A percentile compares a stretch with the other conserved stretches of the same genome.
Conservation (phyloP, 2,113 vertebrate species). For the Dromiciops gliroides region DNA sequence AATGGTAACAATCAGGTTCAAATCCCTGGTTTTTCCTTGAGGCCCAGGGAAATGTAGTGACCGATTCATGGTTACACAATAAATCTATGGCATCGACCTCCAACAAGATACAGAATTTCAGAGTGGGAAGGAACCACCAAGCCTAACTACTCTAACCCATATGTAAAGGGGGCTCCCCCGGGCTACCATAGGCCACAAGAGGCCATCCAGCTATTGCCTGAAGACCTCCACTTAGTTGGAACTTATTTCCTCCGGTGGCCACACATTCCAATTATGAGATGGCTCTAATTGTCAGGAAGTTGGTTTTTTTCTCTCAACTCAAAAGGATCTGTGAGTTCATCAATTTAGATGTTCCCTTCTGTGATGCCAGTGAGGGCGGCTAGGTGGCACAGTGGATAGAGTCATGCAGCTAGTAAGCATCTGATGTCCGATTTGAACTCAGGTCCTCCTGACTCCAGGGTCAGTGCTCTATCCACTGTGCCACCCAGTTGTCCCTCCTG, state of each 20-base stretch:
- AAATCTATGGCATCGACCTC: background rate
- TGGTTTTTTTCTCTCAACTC: background rate
- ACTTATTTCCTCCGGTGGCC: too few relatives aligned
- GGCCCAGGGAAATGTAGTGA: background rate
- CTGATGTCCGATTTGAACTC: too few relatives aligned
- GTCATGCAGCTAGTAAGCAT: too few relatives aligned
- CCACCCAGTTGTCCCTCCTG: too few relatives aligned
- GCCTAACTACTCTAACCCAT: background rate
- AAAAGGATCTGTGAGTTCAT: background rate
- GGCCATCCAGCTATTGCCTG: background rate
- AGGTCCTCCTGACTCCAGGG: too few relatives aligned
- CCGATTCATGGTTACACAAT: background rate
- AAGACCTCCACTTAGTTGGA: background rate
- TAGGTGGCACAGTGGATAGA: background rate
- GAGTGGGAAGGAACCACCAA: too few relatives aligned
- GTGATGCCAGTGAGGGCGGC: background rate
- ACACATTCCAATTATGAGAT: background rate
- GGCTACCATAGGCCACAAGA: too few relatives aligned
- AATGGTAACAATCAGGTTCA: background rate
- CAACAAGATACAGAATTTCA: too few relatives aligned
- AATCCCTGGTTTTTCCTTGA: background rate
- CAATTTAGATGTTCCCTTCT: background rate
- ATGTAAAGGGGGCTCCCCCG: background rate
- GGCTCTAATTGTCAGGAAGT: too few relatives aligned
- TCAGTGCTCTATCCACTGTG: too few relatives aligned